Evolutionary conservation across 1,140 invertebrate species (phyloP), one percentile per base, ranked within the genome.

Genomic region (Antheraea pernyi): DNA sequence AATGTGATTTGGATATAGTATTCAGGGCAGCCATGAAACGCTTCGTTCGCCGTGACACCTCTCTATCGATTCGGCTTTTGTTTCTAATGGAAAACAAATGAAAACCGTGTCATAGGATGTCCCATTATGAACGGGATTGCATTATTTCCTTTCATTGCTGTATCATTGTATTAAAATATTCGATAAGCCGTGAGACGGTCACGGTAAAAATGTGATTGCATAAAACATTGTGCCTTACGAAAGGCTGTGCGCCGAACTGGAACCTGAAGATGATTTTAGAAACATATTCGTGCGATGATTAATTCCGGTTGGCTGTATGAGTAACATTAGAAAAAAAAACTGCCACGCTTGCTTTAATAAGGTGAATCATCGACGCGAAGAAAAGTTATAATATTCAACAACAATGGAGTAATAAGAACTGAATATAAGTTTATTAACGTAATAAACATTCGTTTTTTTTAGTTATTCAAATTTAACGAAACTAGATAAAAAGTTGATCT

Each of bases 101-200:
- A 13, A 6, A 53, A 53, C 46, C 46, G 46, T 53, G 46, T 53
- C 46, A 53, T 53, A 53, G 46, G 46, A 53, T 53, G 46, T 53
- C 46, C 46, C 46, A 53, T 53, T 53, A 53, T 53, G 46, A 53
- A 53, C 46, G 46, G 46, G 16, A 53, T 53, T 53, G 46, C 46
- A 53, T 53, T 53, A 53, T 53, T 53, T 53, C 46, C 46, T 53
- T 53, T 53, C 46, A 53, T 13, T 16, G 16, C 46, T 16, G 11
- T 53, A 53, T 16, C 46, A 53, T 53, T 53, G 46, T 53, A 53
- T 53, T 53, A 53, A 53, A 53, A 53, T 53, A 53, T 16, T 16
- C 46, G 46, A 53, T 53, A 53, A 53, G 11, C 46, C 46, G 9
- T 53, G 9, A 53, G 4, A 16, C 46, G 46, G 46, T 53, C 46